These are phyloP conservation scores for Aphaenogaster ashmeadi DNA, from an alignment of 1,140 invertebrate genomes.

Conservation along the genomic window DNA sequence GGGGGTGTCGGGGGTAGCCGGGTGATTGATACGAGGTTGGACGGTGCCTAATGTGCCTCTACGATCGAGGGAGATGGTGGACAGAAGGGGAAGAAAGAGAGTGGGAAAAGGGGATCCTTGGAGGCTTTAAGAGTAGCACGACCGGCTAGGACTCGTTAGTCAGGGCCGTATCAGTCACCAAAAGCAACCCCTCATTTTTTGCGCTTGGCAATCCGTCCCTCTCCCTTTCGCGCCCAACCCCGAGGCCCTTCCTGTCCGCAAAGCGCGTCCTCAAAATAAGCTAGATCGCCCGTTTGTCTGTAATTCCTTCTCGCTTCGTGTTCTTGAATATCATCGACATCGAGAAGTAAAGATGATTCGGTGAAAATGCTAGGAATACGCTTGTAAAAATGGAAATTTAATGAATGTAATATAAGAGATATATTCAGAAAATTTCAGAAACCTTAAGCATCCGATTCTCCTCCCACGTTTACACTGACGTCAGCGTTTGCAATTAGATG, in stretches of 20 bases:
- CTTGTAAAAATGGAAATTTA: neutral
- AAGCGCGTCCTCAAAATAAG: constrained; percentile 81
- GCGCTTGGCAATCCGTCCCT: constrained; percentile 58
- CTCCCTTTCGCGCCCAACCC: constrained; percentile 25
- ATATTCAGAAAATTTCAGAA: neutral
- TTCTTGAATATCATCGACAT: neutral
- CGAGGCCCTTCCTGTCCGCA: neutral
- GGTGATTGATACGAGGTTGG: constrained; percentile 85
- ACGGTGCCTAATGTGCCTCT: constrained; percentile 83
- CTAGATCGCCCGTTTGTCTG: constrained; percentile 83
- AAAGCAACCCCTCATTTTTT: constrained; percentile 84
- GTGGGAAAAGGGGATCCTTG: constrained; percentile 80
- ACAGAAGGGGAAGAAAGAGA: constrained; percentile 41
- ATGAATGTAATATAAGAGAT: neutral
- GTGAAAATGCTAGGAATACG: neutral
- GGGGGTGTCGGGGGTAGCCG: constrained; percentile 71
- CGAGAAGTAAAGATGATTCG: neutral
- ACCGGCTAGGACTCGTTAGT: constrained; percentile 83
- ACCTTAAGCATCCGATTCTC: neutral
- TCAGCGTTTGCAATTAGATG: neutral
- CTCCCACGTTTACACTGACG: neutral
- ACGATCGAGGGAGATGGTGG: constrained; percentile 63
- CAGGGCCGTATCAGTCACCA: constrained; percentile 85
- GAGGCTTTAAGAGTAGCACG: constrained; percentile 83
- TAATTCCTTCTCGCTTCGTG: constrained; percentile 56